phyloP scores from a whole-genome alignment of 2,113 vertebrate genomes.

The Laterallus jamaicensis region DNA sequence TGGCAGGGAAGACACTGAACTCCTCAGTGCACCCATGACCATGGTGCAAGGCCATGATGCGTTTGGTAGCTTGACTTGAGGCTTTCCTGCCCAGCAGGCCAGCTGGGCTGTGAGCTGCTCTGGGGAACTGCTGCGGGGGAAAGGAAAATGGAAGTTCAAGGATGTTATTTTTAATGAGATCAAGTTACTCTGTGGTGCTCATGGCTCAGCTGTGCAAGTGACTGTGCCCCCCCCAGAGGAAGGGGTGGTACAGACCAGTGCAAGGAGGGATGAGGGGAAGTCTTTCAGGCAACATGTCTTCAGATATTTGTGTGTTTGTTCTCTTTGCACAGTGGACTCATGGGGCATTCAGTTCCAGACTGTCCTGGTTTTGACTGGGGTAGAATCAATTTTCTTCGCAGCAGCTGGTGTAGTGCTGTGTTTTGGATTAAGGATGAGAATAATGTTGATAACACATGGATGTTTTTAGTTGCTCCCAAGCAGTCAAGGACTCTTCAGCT shows the following conservation, averaged over 20 bases:
- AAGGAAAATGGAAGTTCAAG: not conserved
- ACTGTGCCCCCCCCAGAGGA: not conserved
- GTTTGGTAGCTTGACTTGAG: not conserved
- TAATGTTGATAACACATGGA: no score
- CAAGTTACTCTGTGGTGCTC: not conserved
- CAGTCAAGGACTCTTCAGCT: no score
- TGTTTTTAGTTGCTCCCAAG: no score
- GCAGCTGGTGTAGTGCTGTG: no score
- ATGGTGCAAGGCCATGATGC: rapidly evolving
- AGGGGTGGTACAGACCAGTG: no score
- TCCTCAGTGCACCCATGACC: rapidly evolving
- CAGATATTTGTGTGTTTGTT: not conserved
- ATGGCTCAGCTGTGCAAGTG: not conserved
- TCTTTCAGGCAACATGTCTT: not conserved
- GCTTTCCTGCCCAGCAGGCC: not conserved
- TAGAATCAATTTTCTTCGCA: no score
- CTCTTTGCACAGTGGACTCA: not conserved
- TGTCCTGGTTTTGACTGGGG: no score
- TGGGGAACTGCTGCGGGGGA: not conserved
- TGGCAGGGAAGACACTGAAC: not conserved
- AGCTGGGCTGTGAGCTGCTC: rapidly evolving
- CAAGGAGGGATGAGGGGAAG: rapidly evolving
- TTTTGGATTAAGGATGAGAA: no score
- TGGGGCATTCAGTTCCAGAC: not conserved
- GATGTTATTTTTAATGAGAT: not conserved